phyloP scores from a whole-genome alignment of 2,888 invertebrate genomes.

The Drosophila fungiperda region DNA sequence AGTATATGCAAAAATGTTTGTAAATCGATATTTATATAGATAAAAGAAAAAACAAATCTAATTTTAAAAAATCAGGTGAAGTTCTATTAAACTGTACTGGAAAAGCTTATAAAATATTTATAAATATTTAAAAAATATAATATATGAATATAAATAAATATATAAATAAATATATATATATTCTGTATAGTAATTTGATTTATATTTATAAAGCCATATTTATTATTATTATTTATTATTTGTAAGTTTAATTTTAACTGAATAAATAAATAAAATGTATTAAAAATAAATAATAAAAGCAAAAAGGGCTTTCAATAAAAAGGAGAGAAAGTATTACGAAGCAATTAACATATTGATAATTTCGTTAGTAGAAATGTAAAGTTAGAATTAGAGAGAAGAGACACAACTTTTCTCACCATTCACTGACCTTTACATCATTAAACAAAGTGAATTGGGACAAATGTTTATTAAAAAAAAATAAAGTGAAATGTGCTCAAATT shows the following conservation, averaged over 20 bases:
- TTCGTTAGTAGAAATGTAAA: not conserved
- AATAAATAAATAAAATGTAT: not conserved
- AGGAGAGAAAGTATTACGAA: not conserved
- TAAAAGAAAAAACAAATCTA: not conserved
- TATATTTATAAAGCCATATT: too few relatives aligned
- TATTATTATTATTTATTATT: too few relatives aligned
- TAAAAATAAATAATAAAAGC: not conserved
- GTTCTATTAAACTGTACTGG: not conserved
- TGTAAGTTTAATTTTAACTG: not conserved
- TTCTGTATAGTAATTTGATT: too few relatives aligned
- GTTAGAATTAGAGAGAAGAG: not conserved
- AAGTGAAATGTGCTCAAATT: conserved; percentile 43
- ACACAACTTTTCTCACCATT: not conserved
- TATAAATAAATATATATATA: not conserved
- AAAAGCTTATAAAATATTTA: not conserved
- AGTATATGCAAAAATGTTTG: not conserved
- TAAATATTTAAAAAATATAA: not conserved
- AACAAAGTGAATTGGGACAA: not conserved
- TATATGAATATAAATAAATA: not conserved
- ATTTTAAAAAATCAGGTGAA: not conserved
- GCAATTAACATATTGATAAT: not conserved
- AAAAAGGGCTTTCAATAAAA: not conserved
- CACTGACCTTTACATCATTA: not conserved
- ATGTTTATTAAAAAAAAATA: not conserved
- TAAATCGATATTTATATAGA: not conserved